Base-by-base conservation (phyloP, 1,140 invertebrate genomes). In the Chironomus striatipennis region DNA sequence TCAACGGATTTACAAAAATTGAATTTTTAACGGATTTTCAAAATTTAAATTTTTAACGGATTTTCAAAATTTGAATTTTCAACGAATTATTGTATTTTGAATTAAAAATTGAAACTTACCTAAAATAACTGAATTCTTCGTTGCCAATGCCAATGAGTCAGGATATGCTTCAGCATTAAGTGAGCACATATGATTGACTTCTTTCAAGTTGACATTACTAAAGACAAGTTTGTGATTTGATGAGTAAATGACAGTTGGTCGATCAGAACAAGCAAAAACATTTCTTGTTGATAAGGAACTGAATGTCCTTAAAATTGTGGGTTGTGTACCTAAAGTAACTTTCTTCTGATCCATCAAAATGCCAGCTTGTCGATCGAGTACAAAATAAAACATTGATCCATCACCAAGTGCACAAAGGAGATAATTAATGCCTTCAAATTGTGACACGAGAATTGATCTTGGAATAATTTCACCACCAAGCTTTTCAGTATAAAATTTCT, bases 211-310 rank as follows among this genome's bases (percentile, higher is more conserved):
- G 1, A 99, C 98, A 86, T 99, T 99, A 21, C 97, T 98, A 84
- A 99, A 99, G 0, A 99, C 96, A 4, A 99, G 86, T 84, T 99
- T 99, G 80, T 98, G 95, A 85, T 99, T 99, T 8, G 95, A 98
- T 8, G 96, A 98, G 85, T 99, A 99, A 77, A 99, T 98, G 2
- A 99, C 97, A 0, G 97, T 98, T 0, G 98, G 98, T 73, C 97
- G 87, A 83, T 99, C 97, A 0, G 96, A 98, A 81, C 98, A 99
- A 10, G 97, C 98, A 85, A 99, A 99, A 4, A 99, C 96, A 85
- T 98, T 99, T 15, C 93, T 96, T 0, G 95, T 97, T 8, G 94
- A 93, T 70, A 95, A 85, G 4, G 96, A 97, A 76, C 90, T 84
- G 80, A 99, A 99, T 17, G 94, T 96, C 77, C 91, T 87, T 74